Evolutionary conservation across 1,140 invertebrate genomes (phyloP).

Genomic region (Hycleus cichorii): DNA sequence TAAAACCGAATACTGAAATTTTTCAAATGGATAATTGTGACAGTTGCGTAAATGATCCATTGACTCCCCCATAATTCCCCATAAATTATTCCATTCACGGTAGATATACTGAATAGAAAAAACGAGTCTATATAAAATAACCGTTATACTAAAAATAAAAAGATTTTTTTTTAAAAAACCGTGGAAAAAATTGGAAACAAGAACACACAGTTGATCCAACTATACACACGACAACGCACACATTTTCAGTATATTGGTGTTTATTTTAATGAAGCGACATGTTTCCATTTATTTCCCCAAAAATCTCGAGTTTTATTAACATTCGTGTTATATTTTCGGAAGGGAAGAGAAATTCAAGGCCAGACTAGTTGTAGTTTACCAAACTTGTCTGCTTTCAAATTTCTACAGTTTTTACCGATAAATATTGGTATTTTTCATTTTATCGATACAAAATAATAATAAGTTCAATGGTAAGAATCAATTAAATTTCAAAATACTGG

Average conservation of each 20-base stretch:
- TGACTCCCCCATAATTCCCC: constrained; percentile 22
- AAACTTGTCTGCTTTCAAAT: neutral
- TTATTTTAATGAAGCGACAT: constrained; percentile 32
- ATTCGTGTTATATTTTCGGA: constrained; percentile 3
- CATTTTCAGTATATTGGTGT: constrained; percentile 19
- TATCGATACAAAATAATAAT: too few species aligned
- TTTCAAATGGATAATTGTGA: constrained; percentile 2
- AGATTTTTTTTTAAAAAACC: too few species aligned
- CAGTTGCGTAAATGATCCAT: constrained; percentile 26
- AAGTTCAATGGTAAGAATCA: too few species aligned
- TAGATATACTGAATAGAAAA: too few species aligned
- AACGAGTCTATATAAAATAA: too few species aligned
- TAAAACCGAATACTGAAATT: too few species aligned
- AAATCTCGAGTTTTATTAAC: constrained; percentile 26
- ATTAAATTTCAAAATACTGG: too few species aligned
- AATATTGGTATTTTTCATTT: too few species aligned
- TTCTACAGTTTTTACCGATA: neutral
- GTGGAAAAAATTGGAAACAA: too few species aligned
- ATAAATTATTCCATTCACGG: too few species aligned
- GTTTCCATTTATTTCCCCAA: constrained; percentile 30
- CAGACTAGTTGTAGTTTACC: neutral
- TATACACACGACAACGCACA: constrained; percentile 1
- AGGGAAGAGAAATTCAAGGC: constrained; percentile 2
- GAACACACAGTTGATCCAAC: too few species aligned
- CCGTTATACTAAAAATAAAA: too few species aligned